Conservation (phyloP, 2,797 vertebrate genomes). For the Sebastiscus albofasciatus region DNA sequence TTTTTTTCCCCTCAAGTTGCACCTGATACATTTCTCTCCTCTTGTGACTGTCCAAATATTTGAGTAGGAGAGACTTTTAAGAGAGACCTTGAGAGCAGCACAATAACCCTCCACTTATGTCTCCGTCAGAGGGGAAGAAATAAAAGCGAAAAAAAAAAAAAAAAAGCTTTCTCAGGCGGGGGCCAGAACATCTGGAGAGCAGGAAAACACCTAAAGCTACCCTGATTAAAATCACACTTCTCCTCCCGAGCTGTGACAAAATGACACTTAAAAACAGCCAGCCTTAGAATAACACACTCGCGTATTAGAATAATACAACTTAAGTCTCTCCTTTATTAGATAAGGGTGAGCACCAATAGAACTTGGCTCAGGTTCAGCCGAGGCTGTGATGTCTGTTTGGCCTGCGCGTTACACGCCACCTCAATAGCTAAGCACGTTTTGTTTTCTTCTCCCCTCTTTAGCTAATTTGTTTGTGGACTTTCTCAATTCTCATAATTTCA, state of each 20-base stretch:
- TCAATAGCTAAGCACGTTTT: conserved; percentile 46
- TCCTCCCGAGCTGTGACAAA: conserved; percentile 70
- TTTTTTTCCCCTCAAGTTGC: conserved; percentile 27
- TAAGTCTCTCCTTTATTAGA: conserved; percentile 76
- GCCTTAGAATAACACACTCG: conserved; percentile 72
- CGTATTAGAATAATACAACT: conserved; percentile 75
- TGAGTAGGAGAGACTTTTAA: conserved; percentile 79
- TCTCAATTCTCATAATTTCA: conserved; percentile 92
- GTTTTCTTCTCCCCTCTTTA: conserved; percentile 71
- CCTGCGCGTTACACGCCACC: conserved; percentile 78
- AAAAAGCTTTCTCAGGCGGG: conserved; percentile 32
- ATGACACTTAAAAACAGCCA: conserved; percentile 72
- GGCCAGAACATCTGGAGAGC: conserved; percentile 77
- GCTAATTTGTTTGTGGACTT: conserved; percentile 91
- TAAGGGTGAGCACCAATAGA: conserved; percentile 65
- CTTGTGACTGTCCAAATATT: conserved; percentile 83
- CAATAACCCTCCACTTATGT: conserved; percentile 79
- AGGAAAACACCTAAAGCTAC: conserved; percentile 77
- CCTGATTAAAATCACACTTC: conserved; percentile 81
- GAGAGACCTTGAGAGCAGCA: conserved; percentile 77
- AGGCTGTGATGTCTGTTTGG: conserved; percentile 83
- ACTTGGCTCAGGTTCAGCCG: conserved; percentile 56
- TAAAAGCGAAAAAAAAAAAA: conserved; percentile 47
- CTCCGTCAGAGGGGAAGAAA: conserved; percentile 60
- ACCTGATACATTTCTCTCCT: conserved; percentile 79